A percentile compares a stretch with the other conserved stretches of the same genome.
Conservation (phyloP, 2,797 vertebrate genomes). For the Molossus molossus region DNA sequence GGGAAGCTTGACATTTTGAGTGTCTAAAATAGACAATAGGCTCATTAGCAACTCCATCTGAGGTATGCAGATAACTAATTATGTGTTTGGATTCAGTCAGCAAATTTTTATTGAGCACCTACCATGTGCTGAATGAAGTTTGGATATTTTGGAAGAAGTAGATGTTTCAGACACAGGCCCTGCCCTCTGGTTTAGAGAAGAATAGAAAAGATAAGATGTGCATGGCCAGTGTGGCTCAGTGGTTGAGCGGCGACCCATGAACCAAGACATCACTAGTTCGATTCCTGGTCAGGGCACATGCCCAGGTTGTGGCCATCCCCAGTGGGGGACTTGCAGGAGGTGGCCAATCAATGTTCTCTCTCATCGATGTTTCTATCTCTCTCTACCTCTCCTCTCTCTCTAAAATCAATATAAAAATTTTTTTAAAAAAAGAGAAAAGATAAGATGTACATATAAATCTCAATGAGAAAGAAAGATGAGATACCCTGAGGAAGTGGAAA, state of each 20-base stretch:
- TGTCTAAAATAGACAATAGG: background rate
- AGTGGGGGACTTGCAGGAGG: no score
- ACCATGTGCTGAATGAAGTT: background rate
- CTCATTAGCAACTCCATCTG: background rate
- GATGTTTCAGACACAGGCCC: background rate
- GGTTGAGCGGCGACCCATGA: no score
- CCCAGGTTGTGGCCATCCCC: no score
- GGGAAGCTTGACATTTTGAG: constrained; percentile 30
- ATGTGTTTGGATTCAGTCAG: background rate
- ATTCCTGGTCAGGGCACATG: no score
- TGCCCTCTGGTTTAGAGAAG: background rate
- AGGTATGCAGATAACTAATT: background rate
- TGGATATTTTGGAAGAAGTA: background rate
- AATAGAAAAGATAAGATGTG: background rate
- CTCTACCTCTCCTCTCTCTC: no score
- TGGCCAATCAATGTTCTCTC: no score
- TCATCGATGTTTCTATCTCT: no score
- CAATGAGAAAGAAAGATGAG: background rate
- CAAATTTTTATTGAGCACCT: background rate
- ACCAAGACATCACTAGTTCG: no score
- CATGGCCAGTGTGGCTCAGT: no score
- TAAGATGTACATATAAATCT: background rate
- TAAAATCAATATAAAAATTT: no score
- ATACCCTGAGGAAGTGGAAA: background rate
- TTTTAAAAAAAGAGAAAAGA: background rate